Evolutionary conservation across 2,113 vertebrate genomes (phyloP).

Genomic region (Pterocles gutturalis): DNA sequence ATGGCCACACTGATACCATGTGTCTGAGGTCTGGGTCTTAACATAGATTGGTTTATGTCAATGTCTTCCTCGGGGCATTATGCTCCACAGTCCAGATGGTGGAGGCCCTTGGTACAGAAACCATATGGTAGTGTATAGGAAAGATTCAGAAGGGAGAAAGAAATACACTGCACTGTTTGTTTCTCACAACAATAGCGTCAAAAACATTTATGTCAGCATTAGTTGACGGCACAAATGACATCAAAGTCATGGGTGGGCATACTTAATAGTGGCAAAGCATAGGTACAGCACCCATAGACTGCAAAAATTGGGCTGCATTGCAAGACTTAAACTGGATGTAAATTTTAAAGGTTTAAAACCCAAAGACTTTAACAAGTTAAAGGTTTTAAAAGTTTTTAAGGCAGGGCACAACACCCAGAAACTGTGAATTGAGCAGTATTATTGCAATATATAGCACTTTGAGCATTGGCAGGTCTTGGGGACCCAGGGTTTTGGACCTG

Average conservation of each 20-base stretch:
- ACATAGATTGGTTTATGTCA: conserved; percentile 74
- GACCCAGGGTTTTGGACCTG: fast-evolving
- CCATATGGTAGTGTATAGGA: conserved; percentile 70
- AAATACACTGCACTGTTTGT: not conserved
- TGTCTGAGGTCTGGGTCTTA: conserved; percentile 66
- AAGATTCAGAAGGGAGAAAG: conserved; percentile 38
- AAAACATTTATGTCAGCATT: conserved; percentile 6
- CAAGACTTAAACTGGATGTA: not conserved
- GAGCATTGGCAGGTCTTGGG: not conserved
- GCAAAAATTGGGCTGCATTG: not conserved
- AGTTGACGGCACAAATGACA: conserved; percentile 18
- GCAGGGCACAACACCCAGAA: not conserved
- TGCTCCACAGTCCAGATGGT: conserved; percentile 74
- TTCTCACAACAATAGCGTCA: conserved; percentile 39
- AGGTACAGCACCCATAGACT: not conserved
- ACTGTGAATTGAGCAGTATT: not conserved
- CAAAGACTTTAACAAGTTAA: not conserved
- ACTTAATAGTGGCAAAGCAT: not conserved
- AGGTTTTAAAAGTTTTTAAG: not conserved
- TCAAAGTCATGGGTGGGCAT: not conserved
- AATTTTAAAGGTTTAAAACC: not conserved
- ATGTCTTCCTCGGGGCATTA: conserved; percentile 71
- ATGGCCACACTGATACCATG: not conserved
- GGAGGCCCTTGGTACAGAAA: conserved; percentile 58
- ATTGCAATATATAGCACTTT: not conserved